phyloP scores from a whole-genome alignment of 1,140 invertebrate species.

The Frieseomelitta varia region DNA sequence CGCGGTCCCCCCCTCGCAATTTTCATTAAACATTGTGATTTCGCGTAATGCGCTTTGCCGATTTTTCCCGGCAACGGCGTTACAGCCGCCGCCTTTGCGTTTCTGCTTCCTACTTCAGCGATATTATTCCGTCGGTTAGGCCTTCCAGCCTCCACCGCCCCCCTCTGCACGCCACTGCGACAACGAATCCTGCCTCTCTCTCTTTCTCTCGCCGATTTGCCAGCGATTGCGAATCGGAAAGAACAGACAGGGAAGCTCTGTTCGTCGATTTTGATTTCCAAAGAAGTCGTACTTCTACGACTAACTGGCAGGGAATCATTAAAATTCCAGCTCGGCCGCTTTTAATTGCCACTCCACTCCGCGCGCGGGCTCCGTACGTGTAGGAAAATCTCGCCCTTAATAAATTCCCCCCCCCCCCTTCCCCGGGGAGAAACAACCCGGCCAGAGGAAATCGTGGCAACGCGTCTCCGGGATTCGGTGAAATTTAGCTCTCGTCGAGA shows the following conservation, averaged over 20 bases:
- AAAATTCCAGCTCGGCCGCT: too few species aligned
- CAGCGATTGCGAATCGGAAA: conserved; percentile 22
- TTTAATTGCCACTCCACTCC: too few species aligned
- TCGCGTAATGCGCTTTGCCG: conserved; percentile 78
- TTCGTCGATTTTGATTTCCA: too few species aligned
- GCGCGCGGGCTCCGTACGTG: too few species aligned
- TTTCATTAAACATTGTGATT: conserved; percentile 83
- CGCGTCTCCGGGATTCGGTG: too few species aligned
- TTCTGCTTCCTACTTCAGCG: conserved; percentile 76
- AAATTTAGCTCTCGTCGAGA: neutral
- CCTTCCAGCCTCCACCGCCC: conserved; percentile 16
- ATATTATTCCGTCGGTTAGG: conserved; percentile 73
- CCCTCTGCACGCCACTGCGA: neutral
- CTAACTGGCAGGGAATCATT: too few species aligned
- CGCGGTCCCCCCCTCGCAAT: conserved; percentile 67
- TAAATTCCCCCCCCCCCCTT: too few species aligned
- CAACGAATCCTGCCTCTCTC: conserved; percentile 46
- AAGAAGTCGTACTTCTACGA: too few species aligned
- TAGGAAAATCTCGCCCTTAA: too few species aligned
- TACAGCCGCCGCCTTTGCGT: conserved; percentile 49
- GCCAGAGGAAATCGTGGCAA: too few species aligned
- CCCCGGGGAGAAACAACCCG: too few species aligned
- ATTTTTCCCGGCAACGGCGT: conserved; percentile 66
- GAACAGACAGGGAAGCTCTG: too few species aligned
- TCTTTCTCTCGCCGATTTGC: conserved; percentile 35